Percentiles rank a stretch among this genome's conserved stretches.
These are phyloP conservation scores for Hoplostethus mediterraneus DNA, from an alignment of 2,797 vertebrate genomes.

Conservation along the genomic window DNA sequence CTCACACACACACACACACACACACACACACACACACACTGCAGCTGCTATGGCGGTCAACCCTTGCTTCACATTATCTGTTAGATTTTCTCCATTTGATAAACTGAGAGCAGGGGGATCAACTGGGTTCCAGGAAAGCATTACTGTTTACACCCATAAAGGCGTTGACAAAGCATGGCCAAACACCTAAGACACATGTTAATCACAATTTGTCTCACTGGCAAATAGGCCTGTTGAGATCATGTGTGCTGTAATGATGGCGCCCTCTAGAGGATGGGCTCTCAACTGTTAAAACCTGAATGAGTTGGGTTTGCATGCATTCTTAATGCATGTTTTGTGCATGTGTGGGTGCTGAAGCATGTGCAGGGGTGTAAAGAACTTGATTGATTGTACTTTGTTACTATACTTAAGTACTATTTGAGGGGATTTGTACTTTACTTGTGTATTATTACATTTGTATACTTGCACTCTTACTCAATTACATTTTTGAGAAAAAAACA, in stretches of 20 bases:
- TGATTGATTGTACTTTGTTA: too few relatives aligned
- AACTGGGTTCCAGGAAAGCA: background rate
- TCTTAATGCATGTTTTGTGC: too few relatives aligned
- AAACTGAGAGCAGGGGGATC: background rate
- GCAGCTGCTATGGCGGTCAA: constrained; percentile 9
- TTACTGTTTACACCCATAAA: too few relatives aligned
- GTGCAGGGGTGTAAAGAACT: too few relatives aligned
- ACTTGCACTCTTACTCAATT: too few relatives aligned
- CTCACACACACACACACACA: constrained; percentile 5
- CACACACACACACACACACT: background rate
- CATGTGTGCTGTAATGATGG: background rate
- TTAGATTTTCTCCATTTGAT: constrained; percentile 4
- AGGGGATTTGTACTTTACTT: too few relatives aligned
- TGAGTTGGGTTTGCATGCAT: too few relatives aligned
- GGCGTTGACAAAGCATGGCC: background rate
- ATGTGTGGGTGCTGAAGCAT: too few relatives aligned
- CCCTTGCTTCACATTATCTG: constrained; percentile 8
- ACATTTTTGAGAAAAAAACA: too few relatives aligned
- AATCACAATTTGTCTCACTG: background rate
- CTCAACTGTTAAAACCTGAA: background rate
- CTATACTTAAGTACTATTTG: too few relatives aligned
- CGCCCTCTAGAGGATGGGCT: constrained; percentile 15
- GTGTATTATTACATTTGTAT: too few relatives aligned
- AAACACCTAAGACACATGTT: background rate
- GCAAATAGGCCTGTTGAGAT: too few relatives aligned